Evolutionary conservation across 2,888 invertebrate species (phyloP).

Genomic region (Poecilobothrus nobilitatus): DNA sequence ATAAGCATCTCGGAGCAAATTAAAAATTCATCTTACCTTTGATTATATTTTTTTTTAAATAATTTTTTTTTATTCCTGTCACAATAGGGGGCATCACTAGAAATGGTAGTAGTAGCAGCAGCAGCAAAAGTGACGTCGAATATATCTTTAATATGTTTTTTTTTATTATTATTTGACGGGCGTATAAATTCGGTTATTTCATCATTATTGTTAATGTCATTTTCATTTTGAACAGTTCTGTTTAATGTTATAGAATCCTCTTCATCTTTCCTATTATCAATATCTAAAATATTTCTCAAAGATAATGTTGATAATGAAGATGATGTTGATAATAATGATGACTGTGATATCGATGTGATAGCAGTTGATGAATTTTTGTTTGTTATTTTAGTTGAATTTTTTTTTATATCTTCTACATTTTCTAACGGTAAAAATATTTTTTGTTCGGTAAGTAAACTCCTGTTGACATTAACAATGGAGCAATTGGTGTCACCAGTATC

Average conservation of each 20-base stretch:
- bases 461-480: conserved; percentile 1
- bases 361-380: not conserved
- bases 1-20: conserved; percentile 19
- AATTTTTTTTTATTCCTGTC: conserved; percentile 8
- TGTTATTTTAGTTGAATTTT: not conserved
- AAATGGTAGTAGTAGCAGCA: not conserved
- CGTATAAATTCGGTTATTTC: not conserved
- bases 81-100: not conserved
- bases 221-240: not conserved
- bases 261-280: not conserved
- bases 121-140: not conserved
- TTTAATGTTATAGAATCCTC: not conserved
- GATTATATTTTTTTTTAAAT: conserved; percentile 20
- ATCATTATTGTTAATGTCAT: not conserved
- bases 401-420: not conserved
- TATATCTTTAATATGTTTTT: not conserved
- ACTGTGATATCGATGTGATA: not conserved
- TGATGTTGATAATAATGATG: not conserved
- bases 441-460: not conserved
- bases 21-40: conserved; percentile 24
- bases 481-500: conserved; percentile 2
- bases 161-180: not conserved
- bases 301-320: not conserved
- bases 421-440: conserved; percentile 1
- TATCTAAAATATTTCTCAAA: not conserved